phyloP scores from a whole-genome alignment of 2,113 vertebrate genomes.

The Stigmatopora nigra region DNA sequence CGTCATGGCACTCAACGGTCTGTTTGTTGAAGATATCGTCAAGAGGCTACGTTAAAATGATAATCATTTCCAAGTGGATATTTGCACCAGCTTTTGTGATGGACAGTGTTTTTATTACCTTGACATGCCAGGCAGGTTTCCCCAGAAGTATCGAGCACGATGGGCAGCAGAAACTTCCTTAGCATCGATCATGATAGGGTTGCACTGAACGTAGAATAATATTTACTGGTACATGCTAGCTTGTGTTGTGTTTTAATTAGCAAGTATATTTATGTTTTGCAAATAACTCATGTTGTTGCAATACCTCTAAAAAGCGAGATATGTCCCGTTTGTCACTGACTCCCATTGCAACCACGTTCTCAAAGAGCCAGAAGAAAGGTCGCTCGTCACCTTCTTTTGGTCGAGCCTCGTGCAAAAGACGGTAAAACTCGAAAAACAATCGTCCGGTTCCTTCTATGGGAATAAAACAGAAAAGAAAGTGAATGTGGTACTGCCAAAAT shows the following conservation, averaged over 20 bases:
- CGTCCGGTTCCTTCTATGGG: conserved; percentile 89
- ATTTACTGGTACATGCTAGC: neutral
- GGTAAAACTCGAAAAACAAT: conserved; percentile 98
- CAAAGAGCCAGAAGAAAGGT: conserved; percentile 99
- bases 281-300: neutral
- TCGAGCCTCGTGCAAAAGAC: conserved; percentile 90
- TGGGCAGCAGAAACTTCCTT: conserved; percentile 97
- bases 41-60: neutral
- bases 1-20: conserved; percentile 82
- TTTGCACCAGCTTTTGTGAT: neutral
- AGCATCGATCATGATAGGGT: conserved; percentile 96
- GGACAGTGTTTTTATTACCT: conserved; percentile 64
- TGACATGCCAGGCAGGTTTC: conserved; percentile 96
- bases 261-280: neutral
- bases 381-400: conserved; percentile 88
- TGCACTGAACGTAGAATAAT: conserved; percentile 69
- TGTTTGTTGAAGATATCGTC: conserved; percentile 29
- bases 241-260: neutral
- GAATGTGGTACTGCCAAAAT: neutral
- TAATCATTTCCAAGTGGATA: neutral
- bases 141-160: conserved; percentile 94
- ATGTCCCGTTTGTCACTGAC: conserved; percentile 98
- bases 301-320: conserved; percentile 94
- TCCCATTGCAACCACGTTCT: conserved; percentile 98
- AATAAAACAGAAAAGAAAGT: neutral